A percentile compares a stretch with the other conserved stretches of the same genome.
Evolutionary conservation across 1,140 invertebrate genomes (phyloP).

Genomic region (Papilio glaucus): DNA sequence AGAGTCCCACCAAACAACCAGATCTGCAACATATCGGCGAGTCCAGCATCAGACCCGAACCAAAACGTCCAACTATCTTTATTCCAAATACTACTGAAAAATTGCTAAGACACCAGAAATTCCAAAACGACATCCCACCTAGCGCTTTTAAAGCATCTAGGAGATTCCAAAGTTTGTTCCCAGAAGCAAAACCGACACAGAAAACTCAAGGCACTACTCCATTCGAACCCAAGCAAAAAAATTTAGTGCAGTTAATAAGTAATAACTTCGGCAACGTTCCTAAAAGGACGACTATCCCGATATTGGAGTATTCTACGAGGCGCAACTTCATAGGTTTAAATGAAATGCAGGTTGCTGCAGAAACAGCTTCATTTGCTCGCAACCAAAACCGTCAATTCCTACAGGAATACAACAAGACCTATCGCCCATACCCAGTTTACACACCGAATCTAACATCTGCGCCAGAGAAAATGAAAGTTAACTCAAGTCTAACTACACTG

Average conservation of each 20-base stretch:
- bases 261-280: conserved; percentile 69
- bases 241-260: conserved; percentile 70
- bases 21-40: conserved; percentile 70
- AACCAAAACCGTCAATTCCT: conserved; percentile 79
- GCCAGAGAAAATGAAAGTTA: conserved; percentile 60
- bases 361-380: conserved; percentile 89
- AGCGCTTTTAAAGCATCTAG: conserved; percentile 55
- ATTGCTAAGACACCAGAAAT: conserved; percentile 62
- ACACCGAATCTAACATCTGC: conserved; percentile 61
- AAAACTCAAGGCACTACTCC: conserved; percentile 62
- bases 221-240: conserved; percentile 69
- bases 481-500: conserved; percentile 68
- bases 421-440: conserved; percentile 73
- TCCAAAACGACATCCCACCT: conserved; percentile 53
- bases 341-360: conserved; percentile 89
- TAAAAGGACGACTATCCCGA: conserved; percentile 59
- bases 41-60: conserved; percentile 58
- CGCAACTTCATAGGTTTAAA: conserved; percentile 72
- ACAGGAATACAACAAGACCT: conserved; percentile 73
- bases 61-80: conserved; percentile 61
- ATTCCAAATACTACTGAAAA: conserved; percentile 71
- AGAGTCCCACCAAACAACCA: conserved; percentile 61
- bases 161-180: conserved; percentile 64
- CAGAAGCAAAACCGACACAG: conserved; percentile 63
- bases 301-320: conserved; percentile 69